Base-by-base conservation (phyloP, 2,888 invertebrate species). In the Sinopyrophorus schimmeli region DNA sequence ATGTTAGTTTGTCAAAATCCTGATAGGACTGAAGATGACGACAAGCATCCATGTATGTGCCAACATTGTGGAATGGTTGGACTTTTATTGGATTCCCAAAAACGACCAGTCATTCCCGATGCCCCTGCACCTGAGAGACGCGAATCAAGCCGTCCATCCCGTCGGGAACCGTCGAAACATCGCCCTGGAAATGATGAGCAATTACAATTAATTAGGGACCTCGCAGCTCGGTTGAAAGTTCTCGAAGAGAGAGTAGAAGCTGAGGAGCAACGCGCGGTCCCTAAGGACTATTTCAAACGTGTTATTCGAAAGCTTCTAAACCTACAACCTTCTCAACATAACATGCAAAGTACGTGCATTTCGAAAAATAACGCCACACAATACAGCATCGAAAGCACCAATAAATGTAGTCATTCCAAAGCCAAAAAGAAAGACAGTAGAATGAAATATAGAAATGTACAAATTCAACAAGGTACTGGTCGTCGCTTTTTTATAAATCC, bases 41-140 rank as follows among this genome's bases (percentile, higher is more conserved):
- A 59, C 6, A 61, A 66, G 5, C 56, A 58, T 4, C 72, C 71
- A 2, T 73, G 73, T 49, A 41, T 64, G 9, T 73, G 73, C 46
- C 67, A 69, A 51, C 71, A 72, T 48, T 73, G 73, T 47, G 72
- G 70, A 0, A 65, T 71, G 47, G 61, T 72, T 1, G 70, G 71
- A 2, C 59, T 72, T 2, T 48, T 73, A 15, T 60, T 64, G 1
- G 72, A 73, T 50, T 69, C 71, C 1, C 71, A 71, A 34, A 73
- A 73, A 42, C 59, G 63, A 11, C 72, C 72, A 0, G 63, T 70
- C 20, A 60, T 68, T 5, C 47, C 54, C 6, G 23, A 2, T 11
- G 4, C 23, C 7, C 1, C 24, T 4, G 5, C n/a, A 7, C 35
- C 35, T n/a, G n/a, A n/a, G n/a, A n/a, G n/a, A n/a, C n/a, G n/a